phyloP scores from a whole-genome alignment of 2,113 vertebrate genomes.

The Conger conger region DNA sequence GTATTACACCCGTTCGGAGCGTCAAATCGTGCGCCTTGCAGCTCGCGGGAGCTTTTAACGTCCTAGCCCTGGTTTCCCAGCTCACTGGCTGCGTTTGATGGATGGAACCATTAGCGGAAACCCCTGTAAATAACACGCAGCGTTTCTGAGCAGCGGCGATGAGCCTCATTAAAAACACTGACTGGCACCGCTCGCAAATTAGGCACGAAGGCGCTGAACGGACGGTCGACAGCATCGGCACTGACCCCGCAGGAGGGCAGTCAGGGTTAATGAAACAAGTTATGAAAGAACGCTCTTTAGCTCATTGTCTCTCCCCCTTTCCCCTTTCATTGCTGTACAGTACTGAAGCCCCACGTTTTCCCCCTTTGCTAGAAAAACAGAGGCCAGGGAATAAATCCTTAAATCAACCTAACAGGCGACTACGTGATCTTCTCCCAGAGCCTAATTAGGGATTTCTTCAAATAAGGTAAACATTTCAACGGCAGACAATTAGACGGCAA shows the following conservation, averaged over 20 bases:
- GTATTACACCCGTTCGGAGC: neutral
- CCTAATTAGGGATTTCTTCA: constrained; percentile 12
- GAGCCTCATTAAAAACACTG: constrained; percentile 21
- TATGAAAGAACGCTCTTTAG: neutral
- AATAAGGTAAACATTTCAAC: constrained; percentile 15
- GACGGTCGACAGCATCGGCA: neutral
- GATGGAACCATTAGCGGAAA: constrained; percentile 31
- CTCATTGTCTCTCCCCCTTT: neutral
- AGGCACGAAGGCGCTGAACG: neutral
- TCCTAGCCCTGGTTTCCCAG: neutral
- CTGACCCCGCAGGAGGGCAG: neutral
- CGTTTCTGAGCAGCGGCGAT: constrained; percentile 7
- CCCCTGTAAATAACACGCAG: constrained; percentile 21
- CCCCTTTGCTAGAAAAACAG: neutral
- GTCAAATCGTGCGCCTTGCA: neutral
- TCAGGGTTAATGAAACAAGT: neutral
- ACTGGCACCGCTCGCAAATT: constrained; percentile 16
- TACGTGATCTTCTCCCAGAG: neutral
- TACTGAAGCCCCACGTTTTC: neutral
- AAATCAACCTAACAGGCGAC: constrained; percentile 12
- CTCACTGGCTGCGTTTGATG: constrained; percentile 22
- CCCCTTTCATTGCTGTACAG: neutral
- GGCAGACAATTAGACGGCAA: neutral
- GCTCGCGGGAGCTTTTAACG: neutral
- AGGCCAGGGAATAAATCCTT: neutral